Evolutionary conservation across 2,888 invertebrate species (phyloP).

Genomic region (Rotaria magnacalcarata): DNA sequence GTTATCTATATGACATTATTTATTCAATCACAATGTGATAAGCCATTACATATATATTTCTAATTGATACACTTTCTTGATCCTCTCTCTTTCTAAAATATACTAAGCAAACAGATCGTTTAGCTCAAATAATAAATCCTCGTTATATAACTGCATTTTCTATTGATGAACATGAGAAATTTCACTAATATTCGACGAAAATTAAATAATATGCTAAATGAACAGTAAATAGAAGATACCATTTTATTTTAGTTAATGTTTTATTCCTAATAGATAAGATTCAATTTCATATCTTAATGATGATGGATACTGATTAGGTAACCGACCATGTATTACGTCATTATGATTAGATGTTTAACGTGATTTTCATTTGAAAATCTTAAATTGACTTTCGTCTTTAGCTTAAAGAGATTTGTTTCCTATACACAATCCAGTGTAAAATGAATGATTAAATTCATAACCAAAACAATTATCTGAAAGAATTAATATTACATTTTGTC

Average conservation of each 20-base stretch:
- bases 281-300: background rate
- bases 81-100: background rate
- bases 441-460: background rate
- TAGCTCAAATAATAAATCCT: background rate
- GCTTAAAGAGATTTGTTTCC: background rate
- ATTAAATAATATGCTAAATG: background rate
- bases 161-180: conserved; percentile 5
- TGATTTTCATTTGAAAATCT: conserved; percentile 7
- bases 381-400: background rate
- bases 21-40: background rate
- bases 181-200: background rate
- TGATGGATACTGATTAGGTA: conserved; percentile 2
- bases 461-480: background rate
- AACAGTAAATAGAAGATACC: background rate
- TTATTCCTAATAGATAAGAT: background rate
- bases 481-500: conserved; percentile 8
- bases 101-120: background rate
- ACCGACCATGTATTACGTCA: background rate
- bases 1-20: background rate
- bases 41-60: background rate
- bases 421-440: background rate
- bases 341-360: background rate
- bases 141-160: conserved; percentile 3
- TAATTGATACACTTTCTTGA: background rate
- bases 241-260: background rate